phyloP scores from a whole-genome alignment of 2,113 vertebrate genomes.

The Pollachius pollachius region DNA sequence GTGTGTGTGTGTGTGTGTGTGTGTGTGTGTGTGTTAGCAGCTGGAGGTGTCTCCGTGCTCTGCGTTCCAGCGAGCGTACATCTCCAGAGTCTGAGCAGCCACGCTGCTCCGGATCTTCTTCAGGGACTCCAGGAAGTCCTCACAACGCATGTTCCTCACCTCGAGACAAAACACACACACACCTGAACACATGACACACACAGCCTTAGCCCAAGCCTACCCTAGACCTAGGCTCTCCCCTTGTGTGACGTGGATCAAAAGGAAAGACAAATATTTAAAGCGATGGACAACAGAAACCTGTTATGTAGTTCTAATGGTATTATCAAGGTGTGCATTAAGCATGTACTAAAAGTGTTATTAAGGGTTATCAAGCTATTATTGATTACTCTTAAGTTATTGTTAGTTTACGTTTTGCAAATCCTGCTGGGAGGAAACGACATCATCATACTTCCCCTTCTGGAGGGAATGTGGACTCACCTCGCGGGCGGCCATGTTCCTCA shows the following conservation, averaged over 20 bases:
- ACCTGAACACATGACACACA: too few species aligned
- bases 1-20: too few species aligned
- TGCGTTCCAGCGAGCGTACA: slow-evolving; percentile 87
- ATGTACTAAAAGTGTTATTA: background rate
- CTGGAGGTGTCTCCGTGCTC: slow-evolving; percentile 84
- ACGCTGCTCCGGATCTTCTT: slow-evolving; percentile 91
- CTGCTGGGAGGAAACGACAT: too few species aligned
- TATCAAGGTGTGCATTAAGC: background rate
- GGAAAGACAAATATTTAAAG: background rate
- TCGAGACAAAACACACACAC: slow-evolving; percentile 52
- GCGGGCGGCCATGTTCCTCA: slow-evolving; percentile 89
- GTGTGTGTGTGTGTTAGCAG: too few species aligned
- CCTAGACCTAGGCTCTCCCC: too few species aligned
- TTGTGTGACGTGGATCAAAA: too few species aligned
- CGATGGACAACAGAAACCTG: too few species aligned
- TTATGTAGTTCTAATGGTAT: slow-evolving; percentile 12
- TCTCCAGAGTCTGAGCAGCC: slow-evolving; percentile 80
- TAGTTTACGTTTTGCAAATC: too few species aligned
- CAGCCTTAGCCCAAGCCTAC: too few species aligned
- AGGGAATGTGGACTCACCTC: slow-evolving; percentile 76
- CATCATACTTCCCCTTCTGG: background rate
- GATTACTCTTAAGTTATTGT: too few species aligned
- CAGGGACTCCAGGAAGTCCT: slow-evolving; percentile 88
- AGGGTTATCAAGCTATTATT: background rate
- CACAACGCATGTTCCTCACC: slow-evolving; percentile 90